Conservation (phyloP, 1,140 invertebrate genomes). For the Calycopis cecrops region DNA sequence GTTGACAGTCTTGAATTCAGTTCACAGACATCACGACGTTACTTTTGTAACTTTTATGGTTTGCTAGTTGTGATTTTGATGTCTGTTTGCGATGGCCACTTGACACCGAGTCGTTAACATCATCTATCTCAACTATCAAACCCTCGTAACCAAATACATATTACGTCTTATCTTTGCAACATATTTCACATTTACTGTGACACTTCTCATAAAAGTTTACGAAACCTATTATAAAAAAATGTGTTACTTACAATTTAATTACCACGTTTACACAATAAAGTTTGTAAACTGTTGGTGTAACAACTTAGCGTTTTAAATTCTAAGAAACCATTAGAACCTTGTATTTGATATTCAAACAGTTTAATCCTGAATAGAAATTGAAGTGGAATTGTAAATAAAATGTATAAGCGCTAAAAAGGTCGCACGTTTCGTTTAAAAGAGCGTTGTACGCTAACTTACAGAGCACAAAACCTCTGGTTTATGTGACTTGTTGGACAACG, state of each 20-base stretch:
- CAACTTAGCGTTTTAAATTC: background rate
- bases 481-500: too few species aligned
- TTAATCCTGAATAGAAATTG: background rate
- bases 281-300: background rate
- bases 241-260: too few species aligned
- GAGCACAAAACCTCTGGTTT: too few species aligned
- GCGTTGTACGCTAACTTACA: too few species aligned
- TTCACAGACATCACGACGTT: background rate
- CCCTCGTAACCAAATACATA: background rate
- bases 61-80: conserved; percentile 6
- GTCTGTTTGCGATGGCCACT: conserved; percentile 3
- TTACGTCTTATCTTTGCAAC: too few species aligned
- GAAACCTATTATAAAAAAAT: background rate
- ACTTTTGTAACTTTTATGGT: background rate
- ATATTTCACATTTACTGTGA: background rate
- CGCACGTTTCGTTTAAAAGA: too few species aligned
- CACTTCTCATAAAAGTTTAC: background rate
- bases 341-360: background rate
- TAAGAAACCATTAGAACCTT: background rate
- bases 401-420: background rate
- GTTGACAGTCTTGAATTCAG: too few species aligned
- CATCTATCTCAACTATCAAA: too few species aligned
- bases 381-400: conserved; percentile 6
- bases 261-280: background rate
- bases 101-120: background rate